A percentile compares a stretch with the other conserved stretches of the same genome.
Conservation (phyloP, 2,888 invertebrate genomes). For the Papilio demoleus region DNA sequence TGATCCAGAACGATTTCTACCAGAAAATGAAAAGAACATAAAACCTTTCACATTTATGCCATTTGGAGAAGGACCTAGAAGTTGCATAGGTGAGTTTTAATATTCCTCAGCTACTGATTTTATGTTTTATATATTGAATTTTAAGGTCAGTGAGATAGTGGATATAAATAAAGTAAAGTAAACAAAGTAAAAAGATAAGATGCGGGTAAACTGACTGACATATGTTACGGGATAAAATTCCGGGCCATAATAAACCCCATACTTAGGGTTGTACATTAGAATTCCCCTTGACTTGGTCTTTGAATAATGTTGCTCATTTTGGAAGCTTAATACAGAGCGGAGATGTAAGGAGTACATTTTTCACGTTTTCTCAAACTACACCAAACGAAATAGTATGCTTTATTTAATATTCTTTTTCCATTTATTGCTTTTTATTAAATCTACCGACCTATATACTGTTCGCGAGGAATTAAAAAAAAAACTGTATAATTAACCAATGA, state of each 20-base stretch:
- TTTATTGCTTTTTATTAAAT: not conserved
- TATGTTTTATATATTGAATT: not conserved
- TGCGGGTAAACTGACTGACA: not conserved
- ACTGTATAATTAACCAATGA: too few species aligned
- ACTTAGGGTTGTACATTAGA: conserved; percentile 1
- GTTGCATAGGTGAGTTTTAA: conserved; percentile 77
- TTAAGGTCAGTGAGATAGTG: not conserved
- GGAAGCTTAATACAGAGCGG: not conserved
- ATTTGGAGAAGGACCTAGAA: conserved; percentile 82
- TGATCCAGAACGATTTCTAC: conserved; percentile 80
- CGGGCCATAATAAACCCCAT: not conserved
- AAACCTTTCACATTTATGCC: conserved; percentile 65
- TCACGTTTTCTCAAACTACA: not conserved
- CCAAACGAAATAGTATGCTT: not conserved
- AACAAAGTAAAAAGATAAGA: not conserved
- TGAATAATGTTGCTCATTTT: conserved; percentile 8
- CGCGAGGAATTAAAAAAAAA: too few species aligned
- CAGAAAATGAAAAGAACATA: conserved; percentile 73
- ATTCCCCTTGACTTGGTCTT: not conserved
- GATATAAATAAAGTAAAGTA: not conserved
- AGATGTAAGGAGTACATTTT: not conserved
- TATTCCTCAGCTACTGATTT: too few species aligned
- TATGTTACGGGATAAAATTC: not conserved
- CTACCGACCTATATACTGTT: too few species aligned
- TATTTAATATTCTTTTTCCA: too few species aligned